phyloP scores from a whole-genome alignment of 2,113 vertebrate species.

The Dryoscopus gambensis region DNA sequence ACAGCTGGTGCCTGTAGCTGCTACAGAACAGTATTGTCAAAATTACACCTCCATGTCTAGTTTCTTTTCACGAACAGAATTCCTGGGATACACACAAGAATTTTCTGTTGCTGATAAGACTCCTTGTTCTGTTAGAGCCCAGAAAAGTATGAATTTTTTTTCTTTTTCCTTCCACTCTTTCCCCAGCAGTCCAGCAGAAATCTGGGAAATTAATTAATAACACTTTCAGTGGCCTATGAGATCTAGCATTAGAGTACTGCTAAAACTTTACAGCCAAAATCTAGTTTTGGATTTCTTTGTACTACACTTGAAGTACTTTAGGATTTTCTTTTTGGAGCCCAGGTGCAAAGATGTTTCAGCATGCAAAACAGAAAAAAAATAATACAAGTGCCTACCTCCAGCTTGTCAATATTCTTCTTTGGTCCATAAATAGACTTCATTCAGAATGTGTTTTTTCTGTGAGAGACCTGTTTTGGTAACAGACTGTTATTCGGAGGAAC shows the following conservation, averaged over 20 bases:
- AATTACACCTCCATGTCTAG: not conserved
- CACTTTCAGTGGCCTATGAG: not conserved
- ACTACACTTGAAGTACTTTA: not conserved
- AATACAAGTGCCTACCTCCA: not conserved
- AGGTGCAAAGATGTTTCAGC: not conserved
- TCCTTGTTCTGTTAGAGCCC: not conserved
- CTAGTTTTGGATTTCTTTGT: not conserved
- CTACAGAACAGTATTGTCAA: not conserved
- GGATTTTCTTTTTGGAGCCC: not conserved
- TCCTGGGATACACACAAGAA: not conserved
- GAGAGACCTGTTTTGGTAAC: not conserved
- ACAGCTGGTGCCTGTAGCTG: not conserved
- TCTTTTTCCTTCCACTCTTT: not conserved
- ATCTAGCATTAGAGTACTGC: not conserved
- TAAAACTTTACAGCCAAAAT: not conserved
- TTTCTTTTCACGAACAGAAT: not conserved
- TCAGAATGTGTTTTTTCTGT: not conserved
- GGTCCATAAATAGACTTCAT: not conserved
- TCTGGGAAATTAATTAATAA: not conserved
- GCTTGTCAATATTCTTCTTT: not conserved
- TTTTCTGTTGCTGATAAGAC: not conserved
- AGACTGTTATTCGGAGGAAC: not conserved
- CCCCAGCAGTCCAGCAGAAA: not conserved
- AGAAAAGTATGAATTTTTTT: not conserved
- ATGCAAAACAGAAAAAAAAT: not conserved